Conservation (phyloP, 2,888 invertebrate species). For the Cheiracanthium punctorium region DNA sequence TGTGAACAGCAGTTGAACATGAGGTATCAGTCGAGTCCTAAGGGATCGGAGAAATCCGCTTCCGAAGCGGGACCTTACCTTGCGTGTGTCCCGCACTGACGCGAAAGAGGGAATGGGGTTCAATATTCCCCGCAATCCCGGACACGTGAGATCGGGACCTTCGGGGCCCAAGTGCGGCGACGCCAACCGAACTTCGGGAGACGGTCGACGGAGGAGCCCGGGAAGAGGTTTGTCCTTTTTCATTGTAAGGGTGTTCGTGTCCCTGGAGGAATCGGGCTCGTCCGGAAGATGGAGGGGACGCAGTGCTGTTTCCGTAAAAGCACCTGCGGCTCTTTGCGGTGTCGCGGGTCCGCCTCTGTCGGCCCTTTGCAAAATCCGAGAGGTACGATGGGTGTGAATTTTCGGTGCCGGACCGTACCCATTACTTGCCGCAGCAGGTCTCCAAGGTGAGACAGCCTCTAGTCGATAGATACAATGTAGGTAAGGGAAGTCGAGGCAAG, state of each 20-base stretch:
- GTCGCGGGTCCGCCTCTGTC: slow-evolving; percentile 74
- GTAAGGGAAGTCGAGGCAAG: slow-evolving; percentile 84
- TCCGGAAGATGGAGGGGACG: slow-evolving; percentile 76
- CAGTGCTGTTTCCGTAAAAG: slow-evolving; percentile 34
- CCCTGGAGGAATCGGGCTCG: slow-evolving; percentile 77
- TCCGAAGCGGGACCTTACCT: slow-evolving; percentile 69
- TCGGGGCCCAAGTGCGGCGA: slow-evolving; percentile 73
- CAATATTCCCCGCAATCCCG: slow-evolving; percentile 75
- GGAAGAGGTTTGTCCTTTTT: slow-evolving; percentile 78
- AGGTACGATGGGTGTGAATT: slow-evolving; percentile 68
- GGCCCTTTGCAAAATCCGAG: slow-evolving; percentile 76
- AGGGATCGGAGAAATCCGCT: slow-evolving; percentile 74
- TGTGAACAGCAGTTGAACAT: slow-evolving; percentile 79
- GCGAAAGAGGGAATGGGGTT: slow-evolving; percentile 75
- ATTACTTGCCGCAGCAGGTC: slow-evolving; percentile 84
- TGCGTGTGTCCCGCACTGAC: slow-evolving; percentile 38
- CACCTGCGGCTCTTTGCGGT: slow-evolving; percentile 8
- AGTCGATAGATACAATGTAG: slow-evolving; percentile 83
- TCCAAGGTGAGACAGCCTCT: slow-evolving; percentile 84
- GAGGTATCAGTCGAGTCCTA: slow-evolving; percentile 76
- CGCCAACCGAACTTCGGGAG: slow-evolving; percentile 76
- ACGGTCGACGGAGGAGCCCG: slow-evolving; percentile 74
- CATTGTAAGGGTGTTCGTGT: slow-evolving; percentile 76
- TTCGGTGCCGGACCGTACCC: too few species aligned
- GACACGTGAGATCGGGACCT: slow-evolving; percentile 73